Base-by-base conservation (phyloP, 2,113 vertebrate species). In the Rhineura floridana region DNA sequence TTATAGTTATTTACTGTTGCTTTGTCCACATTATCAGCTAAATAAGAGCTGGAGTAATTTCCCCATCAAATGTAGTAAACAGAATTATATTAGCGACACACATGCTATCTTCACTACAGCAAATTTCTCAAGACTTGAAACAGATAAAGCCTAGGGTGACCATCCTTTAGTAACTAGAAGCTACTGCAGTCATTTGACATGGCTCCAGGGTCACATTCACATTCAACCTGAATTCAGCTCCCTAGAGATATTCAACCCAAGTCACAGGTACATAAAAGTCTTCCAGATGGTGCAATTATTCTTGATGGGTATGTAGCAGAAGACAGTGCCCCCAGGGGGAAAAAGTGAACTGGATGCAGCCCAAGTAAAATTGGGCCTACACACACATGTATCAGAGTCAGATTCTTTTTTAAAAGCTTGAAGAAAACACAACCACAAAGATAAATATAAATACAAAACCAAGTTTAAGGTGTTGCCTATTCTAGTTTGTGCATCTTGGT, bases 271-370 rank as follows among this genome's bases (percentile, higher is more conserved):
- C 81, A 91, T 90, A 92, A 94, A 95, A 95, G 93, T 91, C 91
- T 94, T 95, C 92, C 92, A 90, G 92, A 96, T 95, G 95, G 92
- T 94, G 95, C 96, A 97, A 96, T 97, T 96, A 97, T 96, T 94
- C 91, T 94, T 97, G 96, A 97, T 94, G 92, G 94, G 93, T 95
- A 94, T 90, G 94, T 96, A 95, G 94, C 96, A 96, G 92, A 92
- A 96, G 95, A 96, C 94, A 96, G 92, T 89, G 89, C 92, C 93
- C 91, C 89, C 81, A 77, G 89, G 88, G 86, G 46, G 62, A 82
- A 92, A 94, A 94, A 94, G 85, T 91, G 88, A 95, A 95, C 92
- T 91, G 94, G 93, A 95, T 93, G 94, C 39, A 90, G 90, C 62
- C 67, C 86, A 89, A 95, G 79, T 81, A 91, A 91, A 92, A 94